These are phyloP conservation scores for Passerina amoena DNA, from an alignment of 2,113 vertebrate genomes.

Conservation along the genomic window DNA sequence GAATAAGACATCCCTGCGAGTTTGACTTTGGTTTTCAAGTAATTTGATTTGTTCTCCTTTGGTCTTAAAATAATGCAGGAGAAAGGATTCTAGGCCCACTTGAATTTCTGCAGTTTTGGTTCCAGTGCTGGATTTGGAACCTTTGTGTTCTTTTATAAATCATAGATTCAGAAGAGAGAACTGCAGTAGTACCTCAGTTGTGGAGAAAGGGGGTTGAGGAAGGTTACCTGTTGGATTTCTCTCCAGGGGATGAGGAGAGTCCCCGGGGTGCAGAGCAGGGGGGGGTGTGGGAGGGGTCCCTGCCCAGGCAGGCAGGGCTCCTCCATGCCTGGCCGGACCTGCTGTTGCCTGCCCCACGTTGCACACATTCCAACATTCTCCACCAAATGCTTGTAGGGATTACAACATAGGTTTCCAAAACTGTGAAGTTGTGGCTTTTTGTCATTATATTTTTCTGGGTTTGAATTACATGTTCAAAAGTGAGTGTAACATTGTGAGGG, in stretches of 20 bases:
- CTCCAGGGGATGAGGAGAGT: accelerated
- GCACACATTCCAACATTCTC: accelerated
- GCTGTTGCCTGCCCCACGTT: accelerated
- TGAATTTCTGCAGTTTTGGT: not conserved
- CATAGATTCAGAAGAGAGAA: not conserved
- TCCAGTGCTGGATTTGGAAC: not conserved
- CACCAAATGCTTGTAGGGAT: not conserved
- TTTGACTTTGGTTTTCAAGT: not conserved
- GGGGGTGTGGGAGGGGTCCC: not conserved
- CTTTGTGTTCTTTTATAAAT: not conserved
- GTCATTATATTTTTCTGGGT: not conserved
- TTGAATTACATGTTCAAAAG: not conserved
- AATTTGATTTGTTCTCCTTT: not conserved
- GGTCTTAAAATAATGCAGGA: not conserved
- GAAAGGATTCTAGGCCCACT: not conserved
- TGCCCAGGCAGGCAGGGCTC: not conserved
- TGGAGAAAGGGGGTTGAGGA: not conserved
- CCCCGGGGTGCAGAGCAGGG: accelerated
- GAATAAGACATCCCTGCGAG: not conserved
- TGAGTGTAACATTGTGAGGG: not conserved
- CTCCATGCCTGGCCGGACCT: accelerated
- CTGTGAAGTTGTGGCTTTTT: not conserved
- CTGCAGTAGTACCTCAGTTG: not conserved
- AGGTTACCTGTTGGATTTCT: not conserved
- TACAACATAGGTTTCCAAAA: not conserved